Evolutionary conservation across 2,888 invertebrate species (phyloP), one percentile per base, ranked within the genome.

Genomic region (Drosophila rellima): DNA sequence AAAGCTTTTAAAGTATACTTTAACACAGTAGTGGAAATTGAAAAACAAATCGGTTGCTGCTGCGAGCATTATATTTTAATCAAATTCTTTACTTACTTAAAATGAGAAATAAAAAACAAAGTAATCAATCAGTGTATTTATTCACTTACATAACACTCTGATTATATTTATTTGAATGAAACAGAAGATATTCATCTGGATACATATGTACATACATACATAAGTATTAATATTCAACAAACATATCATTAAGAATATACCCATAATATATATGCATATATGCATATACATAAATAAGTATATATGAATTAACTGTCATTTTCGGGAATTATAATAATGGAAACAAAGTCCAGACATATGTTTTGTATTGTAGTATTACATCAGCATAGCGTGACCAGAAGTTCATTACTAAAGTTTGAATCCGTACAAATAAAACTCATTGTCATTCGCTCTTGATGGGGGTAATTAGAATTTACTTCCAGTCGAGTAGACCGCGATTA

Each of bases 401-500:
- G 54, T n/a, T 31, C n/a, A 29, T 57, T n/a, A 48, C 18, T 33
- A 39, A 33, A n/a, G 26, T 61, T 45, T n/a, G 23, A 37, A 48
- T 48, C 8, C 11, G 11, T 44, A 44, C 10, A 55, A 50, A 50
- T 37, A 31, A 39, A 31, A 18, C 10, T 42, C 10, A 47, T 42
- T 26, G n/a, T 37, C 20, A 66, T 33, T 33, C 7, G 13, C 6
- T 31, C 18, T 20, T 6, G 8, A 35, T 54, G 55, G 50, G 15
- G 4, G 33, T 44, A 33, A 23, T 42, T 55, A 33, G 33, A 7
- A 67, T 65, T 71, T 71, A 90, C 42, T 88, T 83, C 86, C 89
- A 90, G 65, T 91, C 92, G 50, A 91, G 77, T 17, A 91, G 70
- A 3, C 92, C 92, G 17, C 91, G 90, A 68, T 92, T 91, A 71